Evolutionary conservation across 2,888 invertebrate genomes (phyloP), one percentile per base, ranked within the genome.

Genomic region (Latrodectus elegans): DNA sequence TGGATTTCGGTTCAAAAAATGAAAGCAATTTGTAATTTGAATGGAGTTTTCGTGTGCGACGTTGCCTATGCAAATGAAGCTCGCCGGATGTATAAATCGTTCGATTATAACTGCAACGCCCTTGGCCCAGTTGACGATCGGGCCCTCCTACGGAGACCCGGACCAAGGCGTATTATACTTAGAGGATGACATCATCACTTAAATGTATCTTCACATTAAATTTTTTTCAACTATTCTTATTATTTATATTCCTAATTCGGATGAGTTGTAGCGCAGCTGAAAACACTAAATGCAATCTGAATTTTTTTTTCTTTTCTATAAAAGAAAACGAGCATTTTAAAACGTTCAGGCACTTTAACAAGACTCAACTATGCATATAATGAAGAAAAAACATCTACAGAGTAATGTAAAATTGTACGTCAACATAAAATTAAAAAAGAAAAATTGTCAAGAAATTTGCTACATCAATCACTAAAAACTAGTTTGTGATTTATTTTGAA

Each of bases 61-160:
- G 51, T 52, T 22, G 26, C 4, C 80, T 81, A 81, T 81, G 80
- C 73, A 81, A 81, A 81, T 81, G 71, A 38, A 17, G 52, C 3
- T 51, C 26, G 73, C 72, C 72, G 80, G 80, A 81, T 81, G 71
- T 71, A 81, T 81, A 81, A 81, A 73, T 81, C 73, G 73, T 60
- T 12, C 65, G 51, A 76, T 76, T 65, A 64, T 55, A 76, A 65
- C 65, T 64, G 80, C 15, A 73, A 73, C 80, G 80, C 80, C 80
- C 80, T 81, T 73, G 64, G 73, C 80, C 73, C 65, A 38, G 52
- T 73, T 81, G 80, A 73, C 73, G 55, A 53, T 51, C 22, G 49
- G 78, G 70, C 79, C 80, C 73, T 81, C 80, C 80, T 38, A 65
- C 53, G 26, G 72, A 17, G 53, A 11, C 52, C 51, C 71, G 52